These are phyloP conservation scores for Lasaia peninsularis DNA, from an alignment of 1,140 invertebrate genomes.

Conservation along the genomic window DNA sequence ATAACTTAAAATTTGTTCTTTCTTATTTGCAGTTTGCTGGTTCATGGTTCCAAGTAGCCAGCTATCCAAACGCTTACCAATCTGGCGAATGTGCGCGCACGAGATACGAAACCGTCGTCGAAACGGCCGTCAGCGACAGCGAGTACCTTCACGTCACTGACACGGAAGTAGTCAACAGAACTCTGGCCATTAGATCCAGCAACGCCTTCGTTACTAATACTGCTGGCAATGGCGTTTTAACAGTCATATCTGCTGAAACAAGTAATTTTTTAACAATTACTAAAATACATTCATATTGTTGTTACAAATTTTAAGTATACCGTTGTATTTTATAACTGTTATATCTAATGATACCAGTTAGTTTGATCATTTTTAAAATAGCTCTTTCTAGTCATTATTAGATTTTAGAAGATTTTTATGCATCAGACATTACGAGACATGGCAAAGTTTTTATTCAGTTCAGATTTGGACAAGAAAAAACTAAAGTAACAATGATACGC, in stretches of 20 bases:
- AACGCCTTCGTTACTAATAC: slow-evolving; percentile 37
- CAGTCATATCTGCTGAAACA: slow-evolving; percentile 39
- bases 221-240: slow-evolving; percentile 43
- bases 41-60: slow-evolving; percentile 51
- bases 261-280: too few species aligned
- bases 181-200: slow-evolving; percentile 33
- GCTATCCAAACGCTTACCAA: slow-evolving; percentile 47
- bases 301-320: too few species aligned
- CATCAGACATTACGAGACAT: too few species aligned
- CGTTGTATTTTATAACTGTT: too few species aligned
- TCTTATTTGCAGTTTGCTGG: slow-evolving; percentile 42
- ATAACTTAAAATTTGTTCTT: slow-evolving; percentile 6
- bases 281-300: too few species aligned
- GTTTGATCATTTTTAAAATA: too few species aligned
- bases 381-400: too few species aligned
- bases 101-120: slow-evolving; percentile 26
- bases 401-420: too few species aligned
- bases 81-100: slow-evolving; percentile 46
- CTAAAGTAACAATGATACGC: too few species aligned
- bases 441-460: too few species aligned
- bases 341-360: too few species aligned
- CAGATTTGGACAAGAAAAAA: too few species aligned
- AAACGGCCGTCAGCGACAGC: background rate
- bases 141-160: slow-evolving; percentile 33
- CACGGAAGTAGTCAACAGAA: slow-evolving; percentile 38